Percentiles rank a stretch among this genome's conserved stretches.
These are phyloP conservation scores for Perognathus longimembris DNA, from an alignment of 2,113 vertebrate genomes.

Conservation along the genomic window DNA sequence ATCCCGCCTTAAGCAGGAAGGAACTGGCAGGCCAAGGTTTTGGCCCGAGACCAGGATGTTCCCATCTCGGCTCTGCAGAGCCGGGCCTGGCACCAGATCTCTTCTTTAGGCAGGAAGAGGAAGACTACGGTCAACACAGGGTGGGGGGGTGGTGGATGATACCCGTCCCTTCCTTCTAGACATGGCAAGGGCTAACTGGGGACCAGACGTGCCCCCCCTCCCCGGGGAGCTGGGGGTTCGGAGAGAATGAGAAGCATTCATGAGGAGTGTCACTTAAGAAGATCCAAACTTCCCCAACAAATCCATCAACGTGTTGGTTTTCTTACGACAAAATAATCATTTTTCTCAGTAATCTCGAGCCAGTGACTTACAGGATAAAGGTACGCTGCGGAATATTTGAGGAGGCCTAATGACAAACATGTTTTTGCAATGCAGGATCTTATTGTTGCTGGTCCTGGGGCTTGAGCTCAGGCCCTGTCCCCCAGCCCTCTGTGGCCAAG, in stretches of 20 bases:
- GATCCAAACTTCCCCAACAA: background rate
- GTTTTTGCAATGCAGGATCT: background rate
- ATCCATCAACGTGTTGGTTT: background rate
- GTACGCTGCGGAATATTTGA: background rate
- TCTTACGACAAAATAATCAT: background rate
- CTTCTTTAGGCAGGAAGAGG: background rate
- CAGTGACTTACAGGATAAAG: background rate
- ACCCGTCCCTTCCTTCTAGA: background rate
- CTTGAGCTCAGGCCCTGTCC: too few species aligned
- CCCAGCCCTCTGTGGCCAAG: too few species aligned
- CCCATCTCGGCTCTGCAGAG: background rate
- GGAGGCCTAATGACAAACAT: background rate
- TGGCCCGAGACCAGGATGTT: background rate
- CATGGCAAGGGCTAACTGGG: background rate
- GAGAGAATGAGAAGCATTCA: background rate
- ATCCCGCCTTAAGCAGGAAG: background rate
- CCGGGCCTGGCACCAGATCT: background rate
- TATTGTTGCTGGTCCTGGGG: too few species aligned
- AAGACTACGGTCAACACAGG: background rate
- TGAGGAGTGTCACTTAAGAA: background rate
- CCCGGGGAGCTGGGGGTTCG: background rate
- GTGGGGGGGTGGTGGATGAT: too few species aligned
- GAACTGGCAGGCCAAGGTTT: background rate
- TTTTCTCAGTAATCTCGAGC: background rate
- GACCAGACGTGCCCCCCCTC: rapidly evolving